Conservation (phyloP, 2,797 vertebrate species). For the Pempheris klunzingeri region DNA sequence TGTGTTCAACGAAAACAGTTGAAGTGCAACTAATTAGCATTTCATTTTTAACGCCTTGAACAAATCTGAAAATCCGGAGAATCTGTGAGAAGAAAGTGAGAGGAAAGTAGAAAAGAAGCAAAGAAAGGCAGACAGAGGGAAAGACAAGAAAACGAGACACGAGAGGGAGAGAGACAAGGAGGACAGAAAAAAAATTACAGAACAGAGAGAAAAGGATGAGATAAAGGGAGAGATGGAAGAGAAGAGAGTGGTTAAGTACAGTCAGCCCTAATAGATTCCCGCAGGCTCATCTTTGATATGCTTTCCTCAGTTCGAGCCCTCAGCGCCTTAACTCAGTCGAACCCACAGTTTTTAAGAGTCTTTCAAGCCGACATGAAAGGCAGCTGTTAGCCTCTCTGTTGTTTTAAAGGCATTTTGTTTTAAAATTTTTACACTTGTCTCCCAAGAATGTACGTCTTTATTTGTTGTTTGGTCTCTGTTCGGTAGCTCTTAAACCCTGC, state of each 20-base stretch:
- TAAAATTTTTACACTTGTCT: conserved; percentile 32
- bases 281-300: conserved; percentile 72
- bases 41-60: neutral
- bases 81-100: neutral
- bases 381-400: conserved; percentile 46
- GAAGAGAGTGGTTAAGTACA: conserved; percentile 37
- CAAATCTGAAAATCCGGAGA: neutral
- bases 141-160: neutral
- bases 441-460: conserved; percentile 26
- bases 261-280: conserved; percentile 53
- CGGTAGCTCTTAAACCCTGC: neutral
- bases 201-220: conserved; percentile 19
- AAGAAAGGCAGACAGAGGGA: neutral
- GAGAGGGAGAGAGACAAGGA: conserved; percentile 10
- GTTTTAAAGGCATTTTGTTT: conserved; percentile 54
- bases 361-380: conserved; percentile 75
- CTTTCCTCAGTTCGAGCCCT: conserved; percentile 35
- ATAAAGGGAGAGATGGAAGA: conserved; percentile 33
- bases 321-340: conserved; percentile 35
- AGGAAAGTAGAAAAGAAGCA: neutral
- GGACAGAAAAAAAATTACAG: conserved; percentile 14
- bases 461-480: conserved; percentile 25
- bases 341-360: conserved; percentile 48
- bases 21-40: neutral
- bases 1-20: neutral